Percentiles rank a stretch among this genome's conserved stretches.
These are phyloP conservation scores for Bujurquina vittata DNA, from an alignment of 2,113 vertebrate genomes.

Conservation along the genomic window DNA sequence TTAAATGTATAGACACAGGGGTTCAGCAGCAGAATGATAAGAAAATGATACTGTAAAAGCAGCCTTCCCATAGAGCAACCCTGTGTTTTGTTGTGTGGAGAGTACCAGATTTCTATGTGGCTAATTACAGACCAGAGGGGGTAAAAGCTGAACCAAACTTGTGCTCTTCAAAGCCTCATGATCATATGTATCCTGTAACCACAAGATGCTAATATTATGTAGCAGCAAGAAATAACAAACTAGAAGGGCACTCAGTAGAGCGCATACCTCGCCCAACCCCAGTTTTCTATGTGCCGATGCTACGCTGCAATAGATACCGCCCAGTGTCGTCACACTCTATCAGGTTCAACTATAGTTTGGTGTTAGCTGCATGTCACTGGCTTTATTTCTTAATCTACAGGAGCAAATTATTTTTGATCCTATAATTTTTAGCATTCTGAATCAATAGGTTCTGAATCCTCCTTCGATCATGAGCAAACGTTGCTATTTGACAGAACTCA, in stretches of 20 bases:
- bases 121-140: slow-evolving; percentile 72
- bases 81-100: slow-evolving; percentile 31
- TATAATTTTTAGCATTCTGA: too few species aligned
- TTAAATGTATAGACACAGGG: background rate
- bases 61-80: slow-evolving; percentile 21
- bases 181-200: slow-evolving; percentile 53
- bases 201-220: slow-evolving; percentile 64
- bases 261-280: too few species aligned
- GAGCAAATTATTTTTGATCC: too few species aligned
- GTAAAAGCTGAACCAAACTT: slow-evolving; percentile 50
- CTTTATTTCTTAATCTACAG: too few species aligned
- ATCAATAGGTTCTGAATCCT: too few species aligned
- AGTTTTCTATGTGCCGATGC: too few species aligned
- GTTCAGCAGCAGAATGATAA: slow-evolving; percentile 20
- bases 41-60: slow-evolving; percentile 21
- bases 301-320: too few species aligned
- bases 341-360: too few species aligned
- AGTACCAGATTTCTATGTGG: slow-evolving; percentile 40
- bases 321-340: too few species aligned
- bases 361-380: too few species aligned
- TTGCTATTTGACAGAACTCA: too few species aligned
- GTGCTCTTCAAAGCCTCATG: slow-evolving; percentile 56
- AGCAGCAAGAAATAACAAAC: slow-evolving; percentile 30
- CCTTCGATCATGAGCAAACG: too few species aligned
- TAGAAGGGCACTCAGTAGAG: background rate